phyloP scores from a whole-genome alignment of 2,888 invertebrate species.

The Agriopis leucophaearia region DNA sequence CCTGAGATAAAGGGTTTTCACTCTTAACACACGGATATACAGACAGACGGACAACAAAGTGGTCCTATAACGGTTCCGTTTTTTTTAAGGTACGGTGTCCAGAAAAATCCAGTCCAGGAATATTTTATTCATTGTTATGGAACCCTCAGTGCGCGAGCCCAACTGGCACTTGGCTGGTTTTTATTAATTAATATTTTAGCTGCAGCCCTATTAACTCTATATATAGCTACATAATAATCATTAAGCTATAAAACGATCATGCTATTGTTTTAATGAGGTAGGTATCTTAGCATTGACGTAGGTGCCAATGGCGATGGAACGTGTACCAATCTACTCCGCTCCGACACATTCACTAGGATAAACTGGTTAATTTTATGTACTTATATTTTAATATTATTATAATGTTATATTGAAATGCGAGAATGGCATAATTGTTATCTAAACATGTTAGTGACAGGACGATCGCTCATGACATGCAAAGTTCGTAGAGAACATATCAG shows the following conservation, averaged over 20 bases:
- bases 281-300: slow-evolving; percentile 32
- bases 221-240: slow-evolving; percentile 4
- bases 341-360: slow-evolving; percentile 11
- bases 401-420: slow-evolving; percentile 29
- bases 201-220: slow-evolving; percentile 10
- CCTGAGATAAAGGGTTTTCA: too few relatives aligned
- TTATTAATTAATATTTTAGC: background rate
- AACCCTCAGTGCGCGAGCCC: too few relatives aligned
- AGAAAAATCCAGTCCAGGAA: too few relatives aligned
- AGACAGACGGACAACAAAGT: background rate
- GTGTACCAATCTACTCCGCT: background rate
- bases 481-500: slow-evolving; percentile 12
- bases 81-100: too few relatives aligned
- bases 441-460: background rate
- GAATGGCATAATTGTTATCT: slow-evolving; percentile 21
- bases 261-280: slow-evolving; percentile 37
- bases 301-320: slow-evolving; percentile 8
- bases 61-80: too few relatives aligned
- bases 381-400: slow-evolving; percentile 13
- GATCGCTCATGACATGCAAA: background rate
- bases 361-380: slow-evolving; percentile 18
- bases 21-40: too few relatives aligned
- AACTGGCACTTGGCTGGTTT: too few relatives aligned
- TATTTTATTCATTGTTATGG: too few relatives aligned
- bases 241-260: slow-evolving; percentile 24